Percentiles rank a stretch among this genome's conserved stretches.
Evolutionary conservation across 2,113 vertebrate genomes (phyloP).

Genomic region (Uropsilus gracilis): DNA sequence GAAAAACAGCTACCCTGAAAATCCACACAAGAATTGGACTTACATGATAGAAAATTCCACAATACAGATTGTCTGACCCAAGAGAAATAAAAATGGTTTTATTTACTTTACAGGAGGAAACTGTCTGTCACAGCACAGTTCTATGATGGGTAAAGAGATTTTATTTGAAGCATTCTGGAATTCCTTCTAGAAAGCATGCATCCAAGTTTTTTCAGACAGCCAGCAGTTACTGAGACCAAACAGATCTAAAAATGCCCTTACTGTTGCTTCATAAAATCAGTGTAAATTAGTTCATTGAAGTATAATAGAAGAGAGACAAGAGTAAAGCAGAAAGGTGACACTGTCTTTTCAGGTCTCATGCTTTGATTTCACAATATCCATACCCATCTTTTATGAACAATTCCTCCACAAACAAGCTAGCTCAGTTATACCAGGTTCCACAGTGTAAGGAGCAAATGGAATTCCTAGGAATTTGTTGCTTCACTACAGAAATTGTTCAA

Average conservation of each 20-base stretch:
- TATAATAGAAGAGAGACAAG: not conserved
- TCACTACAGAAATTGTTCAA: slow-evolving; percentile 1
- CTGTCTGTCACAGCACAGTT: not conserved
- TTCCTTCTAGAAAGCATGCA: slow-evolving; percentile 25
- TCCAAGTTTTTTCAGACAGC: not conserved
- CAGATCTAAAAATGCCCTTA: not conserved
- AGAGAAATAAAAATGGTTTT: slow-evolving; percentile 57
- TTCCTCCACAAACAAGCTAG: not conserved
- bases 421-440: not conserved
- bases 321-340: not conserved
- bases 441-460: not conserved
- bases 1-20: slow-evolving; percentile 51
- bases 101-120: not conserved
- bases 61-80: slow-evolving; percentile 21
- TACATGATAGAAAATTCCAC: slow-evolving; percentile 57
- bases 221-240: not conserved
- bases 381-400: not conserved
- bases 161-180: not conserved
- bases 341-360: not conserved
- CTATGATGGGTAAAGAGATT: slow-evolving; percentile 35
- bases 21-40: not conserved
- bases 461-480: slow-evolving; percentile 18
- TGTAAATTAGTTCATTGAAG: not conserved
- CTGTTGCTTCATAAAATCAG: not conserved
- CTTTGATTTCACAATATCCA: not conserved